Evolutionary conservation across 2,888 invertebrate species (phyloP).

Genomic region (Oscheius myriophilus): DNA sequence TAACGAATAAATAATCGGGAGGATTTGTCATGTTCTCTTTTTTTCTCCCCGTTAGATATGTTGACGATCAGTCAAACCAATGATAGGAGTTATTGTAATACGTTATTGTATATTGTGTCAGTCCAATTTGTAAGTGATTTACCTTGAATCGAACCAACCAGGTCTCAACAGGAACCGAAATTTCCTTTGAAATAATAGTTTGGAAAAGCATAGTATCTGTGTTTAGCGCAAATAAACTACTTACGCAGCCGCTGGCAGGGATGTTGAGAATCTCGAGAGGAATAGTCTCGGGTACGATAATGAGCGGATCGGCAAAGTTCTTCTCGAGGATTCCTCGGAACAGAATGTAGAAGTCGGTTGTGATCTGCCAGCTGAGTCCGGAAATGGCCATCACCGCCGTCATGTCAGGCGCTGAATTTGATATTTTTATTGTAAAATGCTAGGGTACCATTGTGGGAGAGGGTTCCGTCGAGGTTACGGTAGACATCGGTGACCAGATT

Average conservation of each 20-base stretch:
- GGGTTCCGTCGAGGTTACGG: conserved; percentile 58
- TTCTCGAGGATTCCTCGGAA: conserved; percentile 72
- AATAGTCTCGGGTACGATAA: conserved; percentile 65
- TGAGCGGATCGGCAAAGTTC: conserved; percentile 73
- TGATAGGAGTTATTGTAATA: too few species aligned
- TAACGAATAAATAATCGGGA: neutral
- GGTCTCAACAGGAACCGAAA: neutral
- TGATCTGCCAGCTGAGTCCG: conserved; percentile 48
- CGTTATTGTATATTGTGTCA: too few species aligned
- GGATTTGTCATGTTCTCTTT: neutral
- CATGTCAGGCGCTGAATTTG: conserved; percentile 60
- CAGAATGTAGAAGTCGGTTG: conserved; percentile 62
- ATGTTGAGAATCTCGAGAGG: conserved; percentile 64
- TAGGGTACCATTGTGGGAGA: conserved; percentile 56
- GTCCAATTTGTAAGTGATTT: neutral
- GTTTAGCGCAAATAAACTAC: conserved; percentile 20
- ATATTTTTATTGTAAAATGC: neutral
- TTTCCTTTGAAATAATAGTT: neutral
- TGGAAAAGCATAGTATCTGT: neutral
- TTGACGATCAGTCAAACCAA: too few species aligned
- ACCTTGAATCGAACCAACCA: neutral
- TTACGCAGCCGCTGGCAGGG: conserved; percentile 46
- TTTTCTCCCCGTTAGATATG: too few species aligned
- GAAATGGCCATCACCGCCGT: conserved; percentile 44
- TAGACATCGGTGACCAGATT: conserved; percentile 53